phyloP scores from a whole-genome alignment of 2,113 vertebrate species.

The Caracal caracal region DNA sequence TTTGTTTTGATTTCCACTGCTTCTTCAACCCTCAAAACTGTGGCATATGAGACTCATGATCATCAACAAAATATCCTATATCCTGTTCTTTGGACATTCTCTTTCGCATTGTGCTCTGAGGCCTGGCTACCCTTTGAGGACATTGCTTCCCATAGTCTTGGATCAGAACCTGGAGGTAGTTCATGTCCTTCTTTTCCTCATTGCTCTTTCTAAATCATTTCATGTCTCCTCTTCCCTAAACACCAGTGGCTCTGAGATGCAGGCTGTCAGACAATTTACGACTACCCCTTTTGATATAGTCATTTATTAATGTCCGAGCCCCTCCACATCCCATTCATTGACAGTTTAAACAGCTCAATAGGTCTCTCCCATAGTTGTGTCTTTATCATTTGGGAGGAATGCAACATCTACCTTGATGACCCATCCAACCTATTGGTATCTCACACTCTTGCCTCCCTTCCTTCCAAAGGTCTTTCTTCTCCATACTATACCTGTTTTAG shows the following conservation, averaged over 20 bases:
- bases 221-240: not conserved
- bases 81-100: not conserved
- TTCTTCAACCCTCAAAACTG: not conserved
- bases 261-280: not conserved
- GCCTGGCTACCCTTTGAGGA: not conserved
- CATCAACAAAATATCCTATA: not conserved
- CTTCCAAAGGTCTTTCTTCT: not conserved
- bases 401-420: not conserved
- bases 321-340: not conserved
- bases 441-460: not conserved
- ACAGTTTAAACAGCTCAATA: not conserved
- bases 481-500: accelerated
- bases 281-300: not conserved
- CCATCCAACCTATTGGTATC: not conserved
- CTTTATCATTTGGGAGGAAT: not conserved
- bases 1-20: not conserved
- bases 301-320: not conserved
- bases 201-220: not conserved
- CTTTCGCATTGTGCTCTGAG: not conserved
- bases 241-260: not conserved
- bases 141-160: not conserved
- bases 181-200: not conserved
- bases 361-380: not conserved
- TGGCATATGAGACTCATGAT: not conserved
- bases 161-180: not conserved